phyloP scores from a whole-genome alignment of 2,888 invertebrate genomes.

The Lingula anatina region DNA sequence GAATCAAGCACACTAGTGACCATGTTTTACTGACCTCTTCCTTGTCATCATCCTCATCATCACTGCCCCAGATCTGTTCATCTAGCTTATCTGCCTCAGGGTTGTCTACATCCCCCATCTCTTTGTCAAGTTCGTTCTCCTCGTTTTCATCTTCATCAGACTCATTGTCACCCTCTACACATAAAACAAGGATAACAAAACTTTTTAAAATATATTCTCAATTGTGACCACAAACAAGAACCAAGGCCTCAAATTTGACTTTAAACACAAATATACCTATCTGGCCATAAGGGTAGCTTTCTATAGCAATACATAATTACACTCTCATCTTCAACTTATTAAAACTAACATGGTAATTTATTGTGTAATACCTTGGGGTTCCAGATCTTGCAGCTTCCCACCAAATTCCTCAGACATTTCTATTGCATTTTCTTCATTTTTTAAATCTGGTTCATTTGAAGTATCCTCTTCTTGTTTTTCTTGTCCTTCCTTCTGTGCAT shows the following conservation, averaged over 20 bases:
- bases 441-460: conserved; percentile 31
- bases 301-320: no score
- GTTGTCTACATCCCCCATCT: conserved; percentile 92
- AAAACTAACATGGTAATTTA: no score
- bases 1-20: conserved; percentile 5
- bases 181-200: background rate
- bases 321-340: no score
- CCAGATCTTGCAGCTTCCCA: conserved; percentile 71
- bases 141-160: conserved; percentile 62
- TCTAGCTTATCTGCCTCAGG: conserved; percentile 47
- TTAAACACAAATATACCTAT: no score
- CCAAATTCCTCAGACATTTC: conserved; percentile 97
- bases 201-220: conserved; percentile 8
- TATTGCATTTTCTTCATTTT: conserved; percentile 55
- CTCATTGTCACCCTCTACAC: conserved; percentile 22
- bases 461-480: conserved; percentile 78
- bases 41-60: conserved; percentile 74
- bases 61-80: conserved; percentile 58
- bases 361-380: no score
- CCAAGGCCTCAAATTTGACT: no score
- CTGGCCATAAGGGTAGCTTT: background rate
- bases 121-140: conserved; percentile 81
- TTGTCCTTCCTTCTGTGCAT: conserved; percentile 69
- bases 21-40: conserved; percentile 54
- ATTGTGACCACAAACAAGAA: no score